A percentile compares a stretch with the other conserved stretches of the same genome.
These are phyloP conservation scores for Limnephilus lunatus DNA, from an alignment of 2,888 invertebrate species.

Conservation along the genomic window DNA sequence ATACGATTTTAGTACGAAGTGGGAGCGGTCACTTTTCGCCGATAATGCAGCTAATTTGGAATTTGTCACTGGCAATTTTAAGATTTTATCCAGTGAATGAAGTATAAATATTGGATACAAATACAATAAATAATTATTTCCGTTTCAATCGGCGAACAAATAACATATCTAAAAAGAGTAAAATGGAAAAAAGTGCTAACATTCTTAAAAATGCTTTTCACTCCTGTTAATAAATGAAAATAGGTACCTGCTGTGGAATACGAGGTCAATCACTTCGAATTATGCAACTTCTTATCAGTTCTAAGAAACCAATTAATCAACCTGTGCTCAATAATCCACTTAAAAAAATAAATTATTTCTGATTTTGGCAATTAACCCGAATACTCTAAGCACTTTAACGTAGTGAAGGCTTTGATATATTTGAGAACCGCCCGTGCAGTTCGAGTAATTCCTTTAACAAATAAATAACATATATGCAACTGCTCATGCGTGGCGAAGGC, in stretches of 20 bases:
- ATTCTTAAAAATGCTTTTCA: too few relatives aligned
- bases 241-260: not conserved
- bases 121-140: too few relatives aligned
- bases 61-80: too few relatives aligned
- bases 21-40: too few relatives aligned
- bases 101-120: too few relatives aligned
- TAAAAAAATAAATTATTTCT: not conserved
- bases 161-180: too few relatives aligned
- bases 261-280: not conserved
- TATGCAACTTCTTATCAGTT: not conserved
- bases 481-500: not conserved
- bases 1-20: too few relatives aligned
- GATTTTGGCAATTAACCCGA: not conserved
- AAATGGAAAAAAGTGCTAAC: too few relatives aligned
- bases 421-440: not conserved
- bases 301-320: not conserved
- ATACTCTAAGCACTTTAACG: not conserved
- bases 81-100: too few relatives aligned
- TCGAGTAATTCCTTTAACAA: not conserved
- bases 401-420: not conserved
- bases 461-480: not conserved
- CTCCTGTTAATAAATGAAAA: too few relatives aligned
- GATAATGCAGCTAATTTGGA: too few relatives aligned
- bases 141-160: too few relatives aligned
- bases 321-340: not conserved